These are phyloP conservation scores for Galagoides demidoff DNA, from an alignment of 2,797 vertebrate species.

Conservation along the genomic window DNA sequence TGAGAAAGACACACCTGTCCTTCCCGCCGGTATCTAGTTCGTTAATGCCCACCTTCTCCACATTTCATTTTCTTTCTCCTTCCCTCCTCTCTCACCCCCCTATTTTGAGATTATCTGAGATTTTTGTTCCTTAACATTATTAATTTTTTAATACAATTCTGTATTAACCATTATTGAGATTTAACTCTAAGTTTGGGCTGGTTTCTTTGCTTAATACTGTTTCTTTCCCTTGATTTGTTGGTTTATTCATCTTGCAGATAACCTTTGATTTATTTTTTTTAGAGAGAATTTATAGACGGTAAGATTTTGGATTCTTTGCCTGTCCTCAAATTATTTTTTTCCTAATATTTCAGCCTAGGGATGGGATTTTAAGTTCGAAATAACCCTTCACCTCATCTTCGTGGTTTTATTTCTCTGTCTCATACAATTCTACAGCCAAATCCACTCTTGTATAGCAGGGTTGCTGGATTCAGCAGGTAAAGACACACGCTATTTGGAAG, in stretches of 20 bases:
- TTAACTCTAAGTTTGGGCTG: too few species aligned
- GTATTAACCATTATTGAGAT: background rate
- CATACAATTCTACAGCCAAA: background rate
- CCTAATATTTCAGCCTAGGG: background rate
- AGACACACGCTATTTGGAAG: accelerated
- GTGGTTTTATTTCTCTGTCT: too few species aligned
- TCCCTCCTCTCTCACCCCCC: too few species aligned
- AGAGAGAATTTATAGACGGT: background rate
- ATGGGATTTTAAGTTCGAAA: background rate
- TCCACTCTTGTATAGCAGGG: too few species aligned
- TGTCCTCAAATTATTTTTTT: too few species aligned
- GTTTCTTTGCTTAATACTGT: background rate
- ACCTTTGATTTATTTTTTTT: background rate
- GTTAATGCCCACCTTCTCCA: background rate
- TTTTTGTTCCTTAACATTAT: background rate
- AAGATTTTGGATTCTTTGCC: background rate
- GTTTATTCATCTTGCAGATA: background rate
- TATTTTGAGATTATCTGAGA: background rate
- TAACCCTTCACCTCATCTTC: background rate
- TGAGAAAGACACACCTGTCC: background rate
- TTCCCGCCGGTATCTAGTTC: too few species aligned
- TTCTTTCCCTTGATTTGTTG: background rate
- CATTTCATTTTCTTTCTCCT: background rate
- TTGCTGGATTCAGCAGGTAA: background rate
- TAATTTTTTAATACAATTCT: background rate